These are phyloP conservation scores for Aphelenchoides besseyi DNA, from an alignment of 1,140 invertebrate species.

Conservation along the genomic window DNA sequence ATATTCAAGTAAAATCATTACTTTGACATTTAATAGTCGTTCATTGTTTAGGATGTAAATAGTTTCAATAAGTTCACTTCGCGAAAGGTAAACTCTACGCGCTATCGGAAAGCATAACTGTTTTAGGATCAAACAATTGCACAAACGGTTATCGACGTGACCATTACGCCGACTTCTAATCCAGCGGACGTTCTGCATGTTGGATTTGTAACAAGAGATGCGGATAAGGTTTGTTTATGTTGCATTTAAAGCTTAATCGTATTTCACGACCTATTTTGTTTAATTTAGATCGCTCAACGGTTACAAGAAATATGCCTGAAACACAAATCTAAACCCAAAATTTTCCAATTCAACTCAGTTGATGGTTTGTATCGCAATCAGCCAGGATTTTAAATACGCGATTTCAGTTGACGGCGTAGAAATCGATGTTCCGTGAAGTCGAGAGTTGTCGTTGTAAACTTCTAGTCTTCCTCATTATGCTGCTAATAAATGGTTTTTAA, in stretches of 20 bases:
- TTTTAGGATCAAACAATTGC: constrained; percentile 31
- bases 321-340: constrained; percentile 39
- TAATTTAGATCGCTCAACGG: constrained; percentile 27
- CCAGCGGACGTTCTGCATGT: constrained; percentile 25
- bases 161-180: constrained; percentile 15
- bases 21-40: too few relatives aligned
- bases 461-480: too few relatives aligned
- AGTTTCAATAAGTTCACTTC: constrained; percentile 41
- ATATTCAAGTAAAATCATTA: too few relatives aligned
- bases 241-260: too few relatives aligned
- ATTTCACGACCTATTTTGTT: background rate
- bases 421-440: constrained; percentile 33
- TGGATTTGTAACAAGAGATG: constrained; percentile 31
- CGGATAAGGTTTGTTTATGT: constrained; percentile 26
- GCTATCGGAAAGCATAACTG: background rate
- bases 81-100: constrained; percentile 22
- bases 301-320: constrained; percentile 37
- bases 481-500: too few relatives aligned
- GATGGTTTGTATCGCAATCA: too few relatives aligned
- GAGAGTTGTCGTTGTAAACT: too few relatives aligned
- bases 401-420: constrained; percentile 38
- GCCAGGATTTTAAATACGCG: too few relatives aligned
- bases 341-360: constrained; percentile 42
- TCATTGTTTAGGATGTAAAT: constrained; percentile 35
- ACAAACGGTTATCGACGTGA: constrained; percentile 28